A percentile compares a stretch with the other conserved stretches of the same genome.
Conservation (phyloP, 1,140 invertebrate genomes). For the Brachionus calyciflorus region DNA sequence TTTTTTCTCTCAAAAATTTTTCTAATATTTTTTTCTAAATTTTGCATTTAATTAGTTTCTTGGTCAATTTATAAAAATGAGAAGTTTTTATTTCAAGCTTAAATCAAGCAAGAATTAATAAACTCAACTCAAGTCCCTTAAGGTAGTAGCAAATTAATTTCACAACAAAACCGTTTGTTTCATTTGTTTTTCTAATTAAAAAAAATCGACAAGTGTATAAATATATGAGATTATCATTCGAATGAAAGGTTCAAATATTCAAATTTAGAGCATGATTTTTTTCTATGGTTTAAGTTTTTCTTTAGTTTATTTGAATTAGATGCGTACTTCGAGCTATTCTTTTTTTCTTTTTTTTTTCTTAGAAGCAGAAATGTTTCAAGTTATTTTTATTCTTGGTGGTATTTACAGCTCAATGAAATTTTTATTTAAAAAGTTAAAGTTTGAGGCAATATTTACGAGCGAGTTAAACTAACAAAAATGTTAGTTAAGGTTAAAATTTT, state of each 20-base stretch:
- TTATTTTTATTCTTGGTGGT: conserved; percentile 8
- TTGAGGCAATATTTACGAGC: neutral
- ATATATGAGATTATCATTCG: neutral
- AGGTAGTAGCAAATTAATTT: conserved; percentile 18
- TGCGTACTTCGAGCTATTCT: no score
- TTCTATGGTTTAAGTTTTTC: conserved; percentile 16
- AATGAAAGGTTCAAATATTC: conserved; percentile 20
- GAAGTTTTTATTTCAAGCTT: neutral
- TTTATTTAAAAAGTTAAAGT: neutral
- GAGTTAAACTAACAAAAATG: no score
- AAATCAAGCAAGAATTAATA: conserved; percentile 21
- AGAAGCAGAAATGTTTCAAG: no score
- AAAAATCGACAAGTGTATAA: conserved; percentile 18
- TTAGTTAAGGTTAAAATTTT: neutral
- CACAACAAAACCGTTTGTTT: neutral
- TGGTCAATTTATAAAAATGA: neutral
- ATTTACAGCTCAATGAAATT: conserved; percentile 35
- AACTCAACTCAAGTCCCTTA: neutral
- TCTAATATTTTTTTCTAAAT: neutral
- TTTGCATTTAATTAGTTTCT: conserved; percentile 36
- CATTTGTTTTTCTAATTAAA: conserved; percentile 10
- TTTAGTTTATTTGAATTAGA: neutral
- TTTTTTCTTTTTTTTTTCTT: no score
- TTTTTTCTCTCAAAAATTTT: conserved; percentile 17
- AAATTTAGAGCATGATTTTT: neutral